Evolutionary conservation across 2,797 vertebrate genomes (phyloP).

Genomic region (Myiothlypis chrysogaster): DNA sequence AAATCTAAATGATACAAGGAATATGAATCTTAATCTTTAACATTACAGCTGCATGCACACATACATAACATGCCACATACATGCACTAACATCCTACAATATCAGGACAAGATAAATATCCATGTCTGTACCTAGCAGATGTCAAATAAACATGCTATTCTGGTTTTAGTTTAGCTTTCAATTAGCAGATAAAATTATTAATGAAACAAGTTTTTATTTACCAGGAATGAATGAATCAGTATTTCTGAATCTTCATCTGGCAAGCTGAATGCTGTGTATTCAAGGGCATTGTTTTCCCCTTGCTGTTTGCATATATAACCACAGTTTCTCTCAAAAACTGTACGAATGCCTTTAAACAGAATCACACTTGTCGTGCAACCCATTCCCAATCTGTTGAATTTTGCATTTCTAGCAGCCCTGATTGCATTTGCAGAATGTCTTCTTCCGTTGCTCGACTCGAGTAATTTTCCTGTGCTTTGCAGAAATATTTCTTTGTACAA

Average conservation of each 20-base stretch:
- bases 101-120: background rate
- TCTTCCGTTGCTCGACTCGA: constrained; percentile 64
- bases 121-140: background rate
- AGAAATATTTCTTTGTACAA: constrained; percentile 42
- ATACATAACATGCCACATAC: background rate
- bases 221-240: constrained; percentile 83
- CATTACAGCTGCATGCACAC: background rate
- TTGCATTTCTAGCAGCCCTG: constrained; percentile 73
- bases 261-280: constrained; percentile 80
- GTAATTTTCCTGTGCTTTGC: constrained; percentile 33
- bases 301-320: constrained; percentile 88
- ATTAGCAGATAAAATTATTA: constrained; percentile 39
- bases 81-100: background rate
- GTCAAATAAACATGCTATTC: background rate
- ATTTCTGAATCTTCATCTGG: constrained; percentile 84
- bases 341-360: constrained; percentile 89
- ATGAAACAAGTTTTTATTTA: constrained; percentile 78
- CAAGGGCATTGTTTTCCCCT: constrained; percentile 80
- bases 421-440: constrained; percentile 68
- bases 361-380: constrained; percentile 92
- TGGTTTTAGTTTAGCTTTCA: background rate
- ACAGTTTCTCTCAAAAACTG: constrained; percentile 90
- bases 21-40: background rate
- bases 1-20: background rate
- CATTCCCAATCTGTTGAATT: constrained; percentile 79